Conservation (phyloP, 2,113 vertebrate genomes). For the Nothocercus nigrocapillus region DNA sequence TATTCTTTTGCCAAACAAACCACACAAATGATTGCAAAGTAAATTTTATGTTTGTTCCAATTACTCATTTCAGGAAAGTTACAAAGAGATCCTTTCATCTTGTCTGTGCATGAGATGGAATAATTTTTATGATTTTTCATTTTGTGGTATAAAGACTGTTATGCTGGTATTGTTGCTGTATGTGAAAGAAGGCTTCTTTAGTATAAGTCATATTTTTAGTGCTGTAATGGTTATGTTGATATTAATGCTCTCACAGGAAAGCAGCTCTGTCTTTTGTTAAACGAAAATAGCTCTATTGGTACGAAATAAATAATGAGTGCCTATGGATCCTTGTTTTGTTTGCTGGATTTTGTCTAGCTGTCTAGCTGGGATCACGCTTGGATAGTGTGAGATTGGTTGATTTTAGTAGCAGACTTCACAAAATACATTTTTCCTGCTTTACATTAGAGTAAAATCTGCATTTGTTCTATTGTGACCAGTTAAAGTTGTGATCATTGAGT, state of each 20-base stretch:
- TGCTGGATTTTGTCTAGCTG: not conserved
- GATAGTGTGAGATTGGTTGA: not conserved
- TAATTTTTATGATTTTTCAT: not conserved
- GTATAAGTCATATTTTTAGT: not conserved
- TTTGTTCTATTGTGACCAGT: conserved; percentile 3
- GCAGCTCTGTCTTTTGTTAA: not conserved
- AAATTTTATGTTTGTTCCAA: not conserved
- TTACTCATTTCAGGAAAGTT: not conserved
- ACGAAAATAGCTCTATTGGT: not conserved
- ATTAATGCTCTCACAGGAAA: not conserved
- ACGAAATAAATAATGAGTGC: not conserved
- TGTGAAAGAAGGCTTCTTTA: not conserved
- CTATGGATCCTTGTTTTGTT: not conserved
- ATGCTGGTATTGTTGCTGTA: not conserved
- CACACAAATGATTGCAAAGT: not conserved
- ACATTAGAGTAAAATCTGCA: not conserved
- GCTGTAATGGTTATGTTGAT: not conserved
- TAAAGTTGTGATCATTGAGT: not conserved
- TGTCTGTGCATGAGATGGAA: not conserved
- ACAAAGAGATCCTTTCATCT: not conserved
- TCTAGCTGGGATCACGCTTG: not conserved
- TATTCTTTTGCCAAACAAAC: not conserved
- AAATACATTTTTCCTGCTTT: not conserved
- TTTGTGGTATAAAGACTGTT: not conserved
- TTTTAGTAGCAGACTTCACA: not conserved